Evolutionary conservation across 2,797 vertebrate genomes (phyloP), one percentile per base, ranked within the genome.

Genomic region (Cygnus olor): DNA sequence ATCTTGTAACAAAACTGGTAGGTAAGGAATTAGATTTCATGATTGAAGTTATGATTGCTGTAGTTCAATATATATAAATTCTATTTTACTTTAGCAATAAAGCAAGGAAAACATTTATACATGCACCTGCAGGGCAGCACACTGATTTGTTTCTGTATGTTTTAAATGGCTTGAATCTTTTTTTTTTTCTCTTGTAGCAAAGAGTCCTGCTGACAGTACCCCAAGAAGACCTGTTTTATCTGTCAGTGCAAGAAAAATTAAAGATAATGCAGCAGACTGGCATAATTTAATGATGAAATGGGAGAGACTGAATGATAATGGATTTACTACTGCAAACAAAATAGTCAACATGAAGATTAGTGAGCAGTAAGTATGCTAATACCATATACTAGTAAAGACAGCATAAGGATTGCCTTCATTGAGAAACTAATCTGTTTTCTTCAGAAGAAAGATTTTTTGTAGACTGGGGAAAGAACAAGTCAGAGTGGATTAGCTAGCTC

Each of bases 231-330:
- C 98, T 24, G 98, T 98, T 15, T 95, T 98, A 56, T 98, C 98
- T 44, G 98, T 98, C 97, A 99, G 98, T 82, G 98, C 98, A 18
- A 98, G 99, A 70, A 99, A 99, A 97, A 96, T 99, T 88, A 99
- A 98, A 97, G 99, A 99, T 96, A 99, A 98, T 42, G 98, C 98
- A 3, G 99, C 99, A 0, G 99, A 99, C 78, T 99, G 99, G 99
- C 99, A 99, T 94, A 99, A 99, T 96, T 97, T 99, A 92, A 98
- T 99, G 88, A 94, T 98, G 91, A 98, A 98, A 85, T 99, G 99
- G 99, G 99, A 99, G 32, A 96, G 90, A 21, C 97, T 99, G 57
- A 99, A 97, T 17, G 97, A 99, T 6, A 94, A 96, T 2, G 99
- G 99, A 4, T 99, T 99, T 93, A 83, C 70, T 6, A 80, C 60